phyloP scores from a whole-genome alignment of 1,140 invertebrate species.

The Ctenoplectra terminalis region DNA sequence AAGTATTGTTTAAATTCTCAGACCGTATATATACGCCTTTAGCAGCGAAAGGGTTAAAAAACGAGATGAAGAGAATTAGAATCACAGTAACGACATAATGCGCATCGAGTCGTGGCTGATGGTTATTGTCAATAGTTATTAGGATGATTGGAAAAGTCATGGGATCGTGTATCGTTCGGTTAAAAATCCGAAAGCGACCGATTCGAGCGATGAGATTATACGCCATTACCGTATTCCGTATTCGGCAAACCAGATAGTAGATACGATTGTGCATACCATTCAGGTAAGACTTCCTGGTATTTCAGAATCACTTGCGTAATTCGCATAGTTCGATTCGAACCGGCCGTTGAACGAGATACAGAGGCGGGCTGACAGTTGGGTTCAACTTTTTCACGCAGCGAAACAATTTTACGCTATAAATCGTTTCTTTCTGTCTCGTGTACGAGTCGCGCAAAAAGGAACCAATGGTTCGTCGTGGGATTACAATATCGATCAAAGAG shows the following conservation, averaged over 20 bases:
- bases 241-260: conserved; percentile 45
- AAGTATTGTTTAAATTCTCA: no score
- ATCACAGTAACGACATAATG: neutral
- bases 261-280: conserved; percentile 52
- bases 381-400: neutral
- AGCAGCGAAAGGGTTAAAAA: neutral
- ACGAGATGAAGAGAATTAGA: neutral
- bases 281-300: conserved; percentile 57
- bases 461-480: no score
- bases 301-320: conserved; percentile 52
- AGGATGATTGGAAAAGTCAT: conserved; percentile 11
- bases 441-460: no score
- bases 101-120: neutral
- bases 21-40: no score
- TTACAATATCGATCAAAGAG: neutral
- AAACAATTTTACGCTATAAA: neutral
- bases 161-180: neutral
- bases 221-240: conserved; percentile 43
- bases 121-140: no score
- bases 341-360: neutral
- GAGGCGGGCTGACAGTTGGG: neutral
- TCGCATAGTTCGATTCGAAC: neutral
- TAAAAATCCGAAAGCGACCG: conserved; percentile 30
- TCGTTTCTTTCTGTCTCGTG: neutral
- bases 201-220: conserved; percentile 39